Conservation (phyloP, 2,113 vertebrate genomes). For the Elanus axillaris region DNA sequence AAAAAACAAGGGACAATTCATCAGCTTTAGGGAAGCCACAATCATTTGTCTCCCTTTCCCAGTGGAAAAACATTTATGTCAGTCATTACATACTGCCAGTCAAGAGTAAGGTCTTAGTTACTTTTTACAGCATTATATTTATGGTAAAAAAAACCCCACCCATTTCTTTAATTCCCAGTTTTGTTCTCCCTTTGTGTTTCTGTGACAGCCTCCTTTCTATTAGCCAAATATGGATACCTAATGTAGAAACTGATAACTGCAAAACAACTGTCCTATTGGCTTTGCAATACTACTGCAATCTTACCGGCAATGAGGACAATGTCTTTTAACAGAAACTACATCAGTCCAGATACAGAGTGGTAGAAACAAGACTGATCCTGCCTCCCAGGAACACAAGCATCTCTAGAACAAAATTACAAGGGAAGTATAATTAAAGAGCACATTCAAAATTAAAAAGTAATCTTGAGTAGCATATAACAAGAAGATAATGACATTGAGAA, state of each 20-base stretch:
- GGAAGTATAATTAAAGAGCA: constrained; percentile 5
- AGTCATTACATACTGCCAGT: neutral
- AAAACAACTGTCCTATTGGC: neutral
- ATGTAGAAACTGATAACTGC: neutral
- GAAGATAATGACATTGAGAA: neutral
- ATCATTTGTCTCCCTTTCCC: neutral
- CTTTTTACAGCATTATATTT: neutral
- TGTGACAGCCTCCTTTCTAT: neutral
- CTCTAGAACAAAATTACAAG: neutral
- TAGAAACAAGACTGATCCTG: neutral
- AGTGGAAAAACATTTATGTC: neutral
- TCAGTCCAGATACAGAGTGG: neutral
- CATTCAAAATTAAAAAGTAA: neutral
- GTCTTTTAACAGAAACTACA: neutral
- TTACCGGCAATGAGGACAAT: neutral
- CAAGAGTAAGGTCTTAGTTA: neutral
- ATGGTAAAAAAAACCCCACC: neutral
- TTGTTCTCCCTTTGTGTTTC: neutral
- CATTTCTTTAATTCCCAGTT: neutral
- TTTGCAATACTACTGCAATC: neutral
- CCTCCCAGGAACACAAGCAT: neutral
- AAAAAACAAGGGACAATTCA: neutral
- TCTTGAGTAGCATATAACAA: neutral
- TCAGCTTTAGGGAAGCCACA: neutral
- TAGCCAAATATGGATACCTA: neutral